Evolutionary conservation across 1,140 invertebrate genomes (phyloP), one percentile per base, ranked within the genome.

Genomic region (Calliphora vicina): DNA sequence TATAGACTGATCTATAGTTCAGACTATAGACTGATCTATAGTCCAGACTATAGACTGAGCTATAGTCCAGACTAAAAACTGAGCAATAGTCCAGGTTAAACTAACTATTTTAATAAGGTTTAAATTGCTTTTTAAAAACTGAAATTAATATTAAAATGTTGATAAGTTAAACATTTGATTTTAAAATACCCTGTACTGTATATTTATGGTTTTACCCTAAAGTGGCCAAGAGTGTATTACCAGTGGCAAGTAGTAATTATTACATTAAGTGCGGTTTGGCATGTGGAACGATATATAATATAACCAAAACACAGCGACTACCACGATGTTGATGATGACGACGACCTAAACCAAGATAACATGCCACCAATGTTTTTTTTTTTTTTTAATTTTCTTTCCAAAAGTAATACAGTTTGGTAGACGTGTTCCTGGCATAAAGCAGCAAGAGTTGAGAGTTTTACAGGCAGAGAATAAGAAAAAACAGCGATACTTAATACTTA

Each of bases 191-290:
- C 35, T 42, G 27, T 29, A 6, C 20, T n/a, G 10, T 8, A 35
- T 35, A 35, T 35, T 35, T 35, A 35, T 35, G 35, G 10, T 35
- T 35, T 67, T 67, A 67, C n/a, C n/a, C 61, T 67, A 67, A 67
- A 67, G 61, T 67, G 61, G 61, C 61, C 61, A 67, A 67, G 61
- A 67, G 61, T 67, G 82, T 80, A 83, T 80, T 80, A 80, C 74
- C 88, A 87, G 88, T 89, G 87, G 88, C 88, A 89, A 89, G 88
- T 89, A 89, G 87, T 89, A 89, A 89, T 89, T 89, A 89, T 89
- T 89, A 88, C 88, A 89, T 89, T 89, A 89, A 89, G 81, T 82
- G 83, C 45, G 57, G 80, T 78, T 78, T 78, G 80, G 80, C 80
- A 81, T 81, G 50, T 81, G 80, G 80, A 81, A 81, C 80, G 80